Evolutionary conservation across 1,140 invertebrate genomes (phyloP), one percentile per base, ranked within the genome.

Genomic region (Varroa destructor): DNA sequence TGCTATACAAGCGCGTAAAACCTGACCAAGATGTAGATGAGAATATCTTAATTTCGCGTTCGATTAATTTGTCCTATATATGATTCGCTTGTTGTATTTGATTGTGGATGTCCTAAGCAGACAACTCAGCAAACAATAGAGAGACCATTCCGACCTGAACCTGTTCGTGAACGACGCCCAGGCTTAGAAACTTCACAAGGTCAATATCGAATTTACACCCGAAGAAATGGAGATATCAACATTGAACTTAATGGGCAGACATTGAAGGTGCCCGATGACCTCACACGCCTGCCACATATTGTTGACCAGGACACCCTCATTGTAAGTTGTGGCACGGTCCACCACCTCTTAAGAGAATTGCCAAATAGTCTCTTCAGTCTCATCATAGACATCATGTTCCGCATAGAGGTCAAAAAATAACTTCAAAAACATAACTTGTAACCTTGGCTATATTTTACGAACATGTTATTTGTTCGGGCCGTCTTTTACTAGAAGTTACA

Each of bases 151-250:
- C 46, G 46, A 3, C 46, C 8, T 5, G 46, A 51, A 51, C 61
- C 61, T 12, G 46, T 67, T 40, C 61, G 46, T 8, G 61, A 67
- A 37, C 40, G 61, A 67, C 61, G 61, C 1, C 61, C 61, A 12
- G 46, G 61, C 36, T 12, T 12, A 2, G 37, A 14, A 67, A 40
- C 61, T 12, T 46, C 46, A 14, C 46, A 40, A 36, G 36, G 61
- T 40, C 12, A 10, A 67, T 46, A 67, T 67, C 61, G 61, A 40
- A 67, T 67, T 46, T 67, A 67, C 61, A 67, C 61, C 61, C 14
- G 40, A 14, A 67, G 61, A 12, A n/a, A 67, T 5, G 61, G 61
- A 40, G 61, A 67, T 46, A 46, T 67, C 12, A 67, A 67, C 8
- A 2, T 67, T 37, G 61, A 67, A 2, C 10, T 67, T 46, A 67